A percentile compares a stretch with the other conserved stretches of the same genome.
These are phyloP conservation scores for Mechanitis messenoides DNA, from an alignment of 2,888 invertebrate genomes.

Conservation along the genomic window DNA sequence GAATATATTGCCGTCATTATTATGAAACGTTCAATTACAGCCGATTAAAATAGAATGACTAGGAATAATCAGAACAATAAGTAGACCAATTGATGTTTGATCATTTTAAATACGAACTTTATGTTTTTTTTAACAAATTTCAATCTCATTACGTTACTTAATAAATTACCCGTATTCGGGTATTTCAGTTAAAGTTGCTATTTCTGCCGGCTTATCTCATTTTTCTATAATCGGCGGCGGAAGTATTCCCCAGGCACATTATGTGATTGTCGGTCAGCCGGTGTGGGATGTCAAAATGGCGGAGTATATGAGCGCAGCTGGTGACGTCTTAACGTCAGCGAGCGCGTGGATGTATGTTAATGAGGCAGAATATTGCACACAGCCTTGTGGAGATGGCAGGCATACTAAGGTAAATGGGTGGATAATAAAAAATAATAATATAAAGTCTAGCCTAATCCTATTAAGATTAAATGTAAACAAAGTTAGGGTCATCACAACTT, in stretches of 20 bases:
- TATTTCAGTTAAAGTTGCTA: conserved; percentile 77
- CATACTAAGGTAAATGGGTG: conserved; percentile 62
- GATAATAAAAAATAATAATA: too few relatives aligned
- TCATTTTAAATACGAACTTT: too few relatives aligned
- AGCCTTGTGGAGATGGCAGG: conserved; percentile 69
- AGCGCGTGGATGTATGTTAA: conserved; percentile 79
- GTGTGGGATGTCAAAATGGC: conserved; percentile 76
- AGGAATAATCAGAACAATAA: too few relatives aligned
- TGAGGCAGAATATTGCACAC: conserved; percentile 76
- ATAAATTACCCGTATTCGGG: not conserved
- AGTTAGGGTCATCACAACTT: too few relatives aligned
- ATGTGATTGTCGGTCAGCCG: conserved; percentile 78
- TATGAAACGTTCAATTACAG: too few relatives aligned
- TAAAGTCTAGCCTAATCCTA: too few relatives aligned
- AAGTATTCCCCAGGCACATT: conserved; percentile 67
- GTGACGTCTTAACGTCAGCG: conserved; percentile 78
- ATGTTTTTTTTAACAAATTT: too few relatives aligned
- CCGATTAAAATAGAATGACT: too few relatives aligned
- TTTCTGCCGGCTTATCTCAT: conserved; percentile 76
- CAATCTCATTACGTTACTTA: too few relatives aligned
- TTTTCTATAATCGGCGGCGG: conserved; percentile 77
- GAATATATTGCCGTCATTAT: too few relatives aligned
- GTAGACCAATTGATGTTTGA: too few relatives aligned
- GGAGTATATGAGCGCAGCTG: conserved; percentile 70
- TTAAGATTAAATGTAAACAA: too few relatives aligned